Evolutionary conservation across 2,888 invertebrate species (phyloP).

Genomic region (Amphipyra tragopoginis): DNA sequence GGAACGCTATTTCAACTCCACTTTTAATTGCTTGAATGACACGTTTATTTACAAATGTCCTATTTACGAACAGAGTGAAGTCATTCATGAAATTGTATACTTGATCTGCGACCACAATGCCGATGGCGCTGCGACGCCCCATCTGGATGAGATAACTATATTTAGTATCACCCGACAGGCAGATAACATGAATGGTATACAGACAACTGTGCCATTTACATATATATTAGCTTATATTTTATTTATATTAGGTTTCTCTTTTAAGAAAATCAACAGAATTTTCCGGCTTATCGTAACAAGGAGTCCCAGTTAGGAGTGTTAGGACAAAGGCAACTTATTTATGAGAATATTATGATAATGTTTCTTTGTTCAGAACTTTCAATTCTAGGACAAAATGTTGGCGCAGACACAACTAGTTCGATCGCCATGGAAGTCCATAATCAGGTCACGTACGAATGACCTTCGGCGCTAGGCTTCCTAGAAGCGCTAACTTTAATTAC

Average conservation of each 20-base stretch:
- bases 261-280: constrained; percentile 9
- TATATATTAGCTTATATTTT: constrained; percentile 10
- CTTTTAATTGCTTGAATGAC: constrained; percentile 40
- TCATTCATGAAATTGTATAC: constrained; percentile 54
- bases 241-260: constrained; percentile 15
- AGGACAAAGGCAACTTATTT: constrained; percentile 18
- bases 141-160: constrained; percentile 51
- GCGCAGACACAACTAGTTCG: constrained; percentile 59
- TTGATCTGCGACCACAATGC: constrained; percentile 54
- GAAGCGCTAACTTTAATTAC: constrained; percentile 58
- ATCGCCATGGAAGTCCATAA: constrained; percentile 69
- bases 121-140: constrained; percentile 36
- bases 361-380: constrained; percentile 61
- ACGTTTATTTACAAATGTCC: constrained; percentile 46
- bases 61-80: constrained; percentile 45
- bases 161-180: constrained; percentile 30
- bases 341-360: constrained; percentile 36
- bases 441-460: constrained; percentile 73
- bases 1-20: constrained; percentile 13
- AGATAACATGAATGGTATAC: constrained; percentile 45
- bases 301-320: constrained; percentile 14
- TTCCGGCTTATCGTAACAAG: constrained; percentile 9
- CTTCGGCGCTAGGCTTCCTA: constrained; percentile 65
- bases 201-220: constrained; percentile 30
- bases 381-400: constrained; percentile 63